These are phyloP conservation scores for Drosophila picticornis DNA, from an alignment of 2,888 invertebrate genomes.

Conservation along the genomic window DNA sequence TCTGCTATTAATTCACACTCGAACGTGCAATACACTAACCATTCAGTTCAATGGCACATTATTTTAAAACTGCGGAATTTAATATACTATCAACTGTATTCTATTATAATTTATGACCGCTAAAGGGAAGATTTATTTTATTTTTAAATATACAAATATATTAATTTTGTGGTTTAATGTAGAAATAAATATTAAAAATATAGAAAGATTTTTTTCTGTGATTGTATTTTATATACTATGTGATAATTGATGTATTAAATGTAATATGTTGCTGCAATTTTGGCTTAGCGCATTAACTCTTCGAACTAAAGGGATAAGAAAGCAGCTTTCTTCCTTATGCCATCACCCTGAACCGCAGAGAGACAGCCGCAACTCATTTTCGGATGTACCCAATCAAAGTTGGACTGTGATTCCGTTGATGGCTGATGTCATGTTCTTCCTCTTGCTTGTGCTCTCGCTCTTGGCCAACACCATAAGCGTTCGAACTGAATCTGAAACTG, in stretches of 20 bases:
- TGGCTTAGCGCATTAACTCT: neutral
- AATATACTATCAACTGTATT: neutral
- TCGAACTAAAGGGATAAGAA: constrained; percentile 19
- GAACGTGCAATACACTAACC: constrained; percentile 30
- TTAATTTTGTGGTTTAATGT: neutral
- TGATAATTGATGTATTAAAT: neutral
- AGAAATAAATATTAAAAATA: neutral
- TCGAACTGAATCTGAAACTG: constrained; percentile 37
- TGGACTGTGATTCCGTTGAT: constrained; percentile 32
- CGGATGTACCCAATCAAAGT: constrained; percentile 9
- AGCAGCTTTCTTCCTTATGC: constrained; percentile 42
- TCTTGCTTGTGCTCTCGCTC: constrained; percentile 15
- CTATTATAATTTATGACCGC: neutral
- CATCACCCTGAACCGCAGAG: constrained; percentile 22
- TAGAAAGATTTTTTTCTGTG: neutral
- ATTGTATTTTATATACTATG: no score
- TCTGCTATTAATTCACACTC: neutral
- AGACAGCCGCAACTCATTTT: constrained; percentile 16
- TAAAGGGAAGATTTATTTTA: neutral
- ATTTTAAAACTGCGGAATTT: neutral
- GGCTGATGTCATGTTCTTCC: constrained; percentile 56
- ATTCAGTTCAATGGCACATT: no score
- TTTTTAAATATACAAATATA: neutral
- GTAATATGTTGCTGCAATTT: neutral
- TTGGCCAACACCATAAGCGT: constrained; percentile 32